Base-by-base conservation (phyloP, 2,888 invertebrate genomes). In the Nezara viridula region DNA sequence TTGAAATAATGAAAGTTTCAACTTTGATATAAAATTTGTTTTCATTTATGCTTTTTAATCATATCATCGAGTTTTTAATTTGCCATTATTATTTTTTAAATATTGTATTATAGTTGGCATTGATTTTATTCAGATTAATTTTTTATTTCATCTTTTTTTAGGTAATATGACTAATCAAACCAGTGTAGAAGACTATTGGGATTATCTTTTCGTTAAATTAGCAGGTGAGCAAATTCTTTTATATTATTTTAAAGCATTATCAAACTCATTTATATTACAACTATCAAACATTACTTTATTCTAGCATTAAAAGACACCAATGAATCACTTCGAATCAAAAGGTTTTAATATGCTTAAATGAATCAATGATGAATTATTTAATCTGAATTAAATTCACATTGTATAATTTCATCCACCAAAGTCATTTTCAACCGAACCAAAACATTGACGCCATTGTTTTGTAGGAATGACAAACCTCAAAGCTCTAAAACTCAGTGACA, bases 141-240 rank as follows among this genome's bases (percentile, higher is more conserved):
- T 85, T 32, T 85, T 5, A 81, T 88, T 52, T 50, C 24, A 37
- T 40, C 16, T n/a, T n/a, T 27, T n/a, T 47, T 10, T 66, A 86
- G 47, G 55, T 9, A 89, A 86, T 40, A 81, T 27, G 66, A 77
- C 86, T 12, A 86, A 19, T 37, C 40, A 44, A 37, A 60, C 40
- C 27, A 21, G 37, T 12, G 40, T 89, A 50, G 81, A 88, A 24
- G 49, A 85, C 14, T 87, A 60, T 44, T 88, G 88, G 89, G 89
- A 89, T 27, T 87, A 77, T 32, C 21, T 87, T 19, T 89, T 87
- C 52, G 85, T 73, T 19, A 73, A 87, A n/a, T 81, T 87, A 16
- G 73, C 49, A 49, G 87, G 86, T 87, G 81, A 24, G 50, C 14
- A 49, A 73, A 21, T 32, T 60, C 14, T 0, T 60, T 37, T 32